phyloP scores from a whole-genome alignment of 2,113 vertebrate species.

The Albula glossodonta region DNA sequence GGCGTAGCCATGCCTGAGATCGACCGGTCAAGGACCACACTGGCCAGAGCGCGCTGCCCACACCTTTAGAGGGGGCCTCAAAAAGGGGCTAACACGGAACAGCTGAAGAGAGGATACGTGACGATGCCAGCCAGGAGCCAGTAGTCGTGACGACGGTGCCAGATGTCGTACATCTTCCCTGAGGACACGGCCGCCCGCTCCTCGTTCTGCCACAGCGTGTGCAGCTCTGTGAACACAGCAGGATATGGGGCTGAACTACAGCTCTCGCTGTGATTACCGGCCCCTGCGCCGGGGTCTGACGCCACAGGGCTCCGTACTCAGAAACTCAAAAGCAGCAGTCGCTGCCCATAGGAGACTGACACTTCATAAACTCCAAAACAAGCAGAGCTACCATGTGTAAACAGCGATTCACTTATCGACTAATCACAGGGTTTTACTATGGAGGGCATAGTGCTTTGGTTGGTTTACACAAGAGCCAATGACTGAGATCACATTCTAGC shows the following conservation, averaged over 20 bases:
- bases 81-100: neutral
- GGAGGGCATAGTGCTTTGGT: neutral
- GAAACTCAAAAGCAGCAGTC: no score
- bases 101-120: slow-evolving; percentile 84
- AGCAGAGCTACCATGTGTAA: no score
- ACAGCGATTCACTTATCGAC: no score
- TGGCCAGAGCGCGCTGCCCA: neutral
- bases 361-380: neutral
- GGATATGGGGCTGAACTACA: no score
- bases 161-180: slow-evolving; percentile 95
- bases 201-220: slow-evolving; percentile 97
- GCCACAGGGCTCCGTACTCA: neutral
- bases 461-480: neutral
- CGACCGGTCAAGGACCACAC: slow-evolving; percentile 47
- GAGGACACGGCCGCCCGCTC: slow-evolving; percentile 91
- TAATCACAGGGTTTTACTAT: neutral
- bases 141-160: slow-evolving; percentile 97
- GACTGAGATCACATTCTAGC: neutral
- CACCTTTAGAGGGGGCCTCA: neutral
- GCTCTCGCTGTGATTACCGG: neutral
- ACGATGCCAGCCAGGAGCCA: slow-evolving; percentile 96
- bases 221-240: slow-evolving; percentile 77
- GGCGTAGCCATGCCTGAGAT: slow-evolving; percentile 87
- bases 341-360: neutral
- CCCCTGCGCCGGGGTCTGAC: neutral